Evolutionary conservation across 2,888 invertebrate genomes (phyloP).

Genomic region (Zele albiditarsus): DNA sequence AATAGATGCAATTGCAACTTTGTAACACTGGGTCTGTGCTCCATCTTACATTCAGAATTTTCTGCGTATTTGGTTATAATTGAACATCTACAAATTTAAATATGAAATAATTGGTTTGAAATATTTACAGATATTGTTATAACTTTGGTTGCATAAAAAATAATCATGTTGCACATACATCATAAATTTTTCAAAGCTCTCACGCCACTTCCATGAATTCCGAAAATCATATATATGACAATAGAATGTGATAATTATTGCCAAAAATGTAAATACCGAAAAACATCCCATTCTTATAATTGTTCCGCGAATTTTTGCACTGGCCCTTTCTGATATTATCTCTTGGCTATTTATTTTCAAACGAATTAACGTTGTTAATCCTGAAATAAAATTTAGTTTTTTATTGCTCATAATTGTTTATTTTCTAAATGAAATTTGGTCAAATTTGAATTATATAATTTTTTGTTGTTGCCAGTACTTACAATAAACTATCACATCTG

Average conservation of each 20-base stretch:
- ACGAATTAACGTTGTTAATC: slow-evolving; percentile 84
- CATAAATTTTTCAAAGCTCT: slow-evolving; percentile 84
- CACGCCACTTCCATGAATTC: slow-evolving; percentile 83
- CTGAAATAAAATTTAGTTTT: slow-evolving; percentile 70
- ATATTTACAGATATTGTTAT: too few species aligned
- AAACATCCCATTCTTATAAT: slow-evolving; percentile 90
- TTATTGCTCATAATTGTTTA: neutral
- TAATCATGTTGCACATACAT: slow-evolving; percentile 78
- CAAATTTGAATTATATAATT: neutral
- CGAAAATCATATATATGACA: slow-evolving; percentile 89
- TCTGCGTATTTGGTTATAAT: slow-evolving; percentile 67
- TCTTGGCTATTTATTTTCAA: slow-evolving; percentile 88
- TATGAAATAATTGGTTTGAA: too few species aligned
- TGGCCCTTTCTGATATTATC: slow-evolving; percentile 88
- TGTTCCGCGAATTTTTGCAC: slow-evolving; percentile 88
- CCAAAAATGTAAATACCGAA: slow-evolving; percentile 83
- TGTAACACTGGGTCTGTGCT: slow-evolving; percentile 85
- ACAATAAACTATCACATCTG: slow-evolving; percentile 14
- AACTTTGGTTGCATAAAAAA: neutral
- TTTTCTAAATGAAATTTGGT: neutral
- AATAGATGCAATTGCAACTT: slow-evolving; percentile 88
- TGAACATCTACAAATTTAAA: slow-evolving; percentile 71
- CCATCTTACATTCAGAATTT: slow-evolving; percentile 78
- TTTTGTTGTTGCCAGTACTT: slow-evolving; percentile 33
- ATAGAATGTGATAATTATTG: slow-evolving; percentile 85